phyloP scores from a whole-genome alignment of 92 coral and sea anemone species.

The Epizoanthus scotinus region DNA sequence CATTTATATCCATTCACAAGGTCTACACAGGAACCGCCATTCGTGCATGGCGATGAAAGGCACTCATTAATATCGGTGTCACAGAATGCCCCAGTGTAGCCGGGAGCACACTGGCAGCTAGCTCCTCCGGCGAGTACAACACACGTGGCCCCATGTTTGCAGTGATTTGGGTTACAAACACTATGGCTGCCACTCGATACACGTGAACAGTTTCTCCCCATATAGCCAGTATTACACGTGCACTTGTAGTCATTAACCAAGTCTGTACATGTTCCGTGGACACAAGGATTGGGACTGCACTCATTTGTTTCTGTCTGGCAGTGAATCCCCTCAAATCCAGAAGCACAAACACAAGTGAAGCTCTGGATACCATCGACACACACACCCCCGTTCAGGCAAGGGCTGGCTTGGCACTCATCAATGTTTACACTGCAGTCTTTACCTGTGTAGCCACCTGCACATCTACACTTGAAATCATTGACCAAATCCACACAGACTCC shows the following conservation, averaged over 20 bases:
- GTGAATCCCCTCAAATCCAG: conserved; percentile 79
- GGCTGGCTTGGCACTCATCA: conserved; percentile 71
- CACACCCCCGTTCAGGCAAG: conserved; percentile 88
- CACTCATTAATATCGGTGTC: conserved; percentile 92
- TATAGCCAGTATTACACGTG: conserved; percentile 67
- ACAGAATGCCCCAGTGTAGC: conserved; percentile 87
- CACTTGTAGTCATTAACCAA: conserved; percentile 83
- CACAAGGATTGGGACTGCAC: conserved; percentile 85
- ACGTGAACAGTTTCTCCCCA: conserved; percentile 83
- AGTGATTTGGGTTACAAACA: conserved; percentile 68
- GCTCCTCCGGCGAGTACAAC: conserved; percentile 50
- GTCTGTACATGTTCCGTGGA: conserved; percentile 82
- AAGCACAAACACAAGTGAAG: conserved; percentile 78
- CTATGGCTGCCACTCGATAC: conserved; percentile 29
- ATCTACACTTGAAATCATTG: conserved; percentile 76
- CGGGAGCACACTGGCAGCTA: conserved; percentile 74
- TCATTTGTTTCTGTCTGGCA: conserved; percentile 72
- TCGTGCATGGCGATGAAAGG: conserved; percentile 72
- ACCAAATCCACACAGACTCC: conserved; percentile 76
- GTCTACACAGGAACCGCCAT: conserved; percentile 84
- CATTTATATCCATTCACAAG: conserved; percentile 87
- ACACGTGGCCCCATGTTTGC: conserved; percentile 86
- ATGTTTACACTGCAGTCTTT: conserved; percentile 70
- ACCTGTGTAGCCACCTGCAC: conserved; percentile 72
- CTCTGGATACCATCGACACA: conserved; percentile 70